Conservation (phyloP, 37 sponge, comb jelly and placozoan species). For the Petrosia ficiformis region DNA sequence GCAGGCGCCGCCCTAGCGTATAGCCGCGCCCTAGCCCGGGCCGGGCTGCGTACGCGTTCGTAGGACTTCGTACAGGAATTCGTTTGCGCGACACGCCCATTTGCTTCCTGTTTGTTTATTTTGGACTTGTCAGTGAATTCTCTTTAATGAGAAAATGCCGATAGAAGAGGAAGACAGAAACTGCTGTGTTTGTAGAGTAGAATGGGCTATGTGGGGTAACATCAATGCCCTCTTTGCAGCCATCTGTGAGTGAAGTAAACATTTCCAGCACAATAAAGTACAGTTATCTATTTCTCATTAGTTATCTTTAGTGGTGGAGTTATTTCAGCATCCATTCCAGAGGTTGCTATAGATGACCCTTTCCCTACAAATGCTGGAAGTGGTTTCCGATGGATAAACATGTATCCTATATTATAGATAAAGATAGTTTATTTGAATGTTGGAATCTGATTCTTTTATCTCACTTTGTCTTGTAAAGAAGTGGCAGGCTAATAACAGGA, state of each 20-base stretch:
- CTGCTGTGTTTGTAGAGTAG: slow-evolving; percentile 48
- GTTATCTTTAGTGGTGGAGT: slow-evolving; percentile 61
- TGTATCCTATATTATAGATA: slow-evolving; percentile 59
- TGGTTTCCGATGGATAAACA: slow-evolving; percentile 47
- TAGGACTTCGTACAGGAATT: too few relatives aligned
- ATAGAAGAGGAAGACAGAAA: background rate
- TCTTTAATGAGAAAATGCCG: background rate
- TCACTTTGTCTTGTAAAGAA: too few relatives aligned
- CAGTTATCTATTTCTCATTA: background rate
- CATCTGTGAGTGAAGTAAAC: slow-evolving; percentile 22
- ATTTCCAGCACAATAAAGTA: background rate
- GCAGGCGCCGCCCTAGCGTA: too few relatives aligned
- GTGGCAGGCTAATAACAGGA: too few relatives aligned
- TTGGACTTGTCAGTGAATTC: too few relatives aligned
- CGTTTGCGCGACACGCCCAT: too few relatives aligned
- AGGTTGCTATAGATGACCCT: slow-evolving; percentile 1
- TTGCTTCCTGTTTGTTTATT: too few relatives aligned
- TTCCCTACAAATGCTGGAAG: slow-evolving; percentile 46
- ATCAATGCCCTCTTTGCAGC: slow-evolving; percentile 61
- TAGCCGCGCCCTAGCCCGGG: too few relatives aligned
- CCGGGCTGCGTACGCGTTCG: too few relatives aligned
- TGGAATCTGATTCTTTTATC: background rate
- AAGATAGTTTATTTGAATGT: too few relatives aligned
- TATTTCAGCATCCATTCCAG: slow-evolving; percentile 45
- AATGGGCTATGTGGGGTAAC: slow-evolving; percentile 89